These are phyloP conservation scores for Limnephilus auricula DNA, from an alignment of 2,888 invertebrate genomes.

Conservation along the genomic window DNA sequence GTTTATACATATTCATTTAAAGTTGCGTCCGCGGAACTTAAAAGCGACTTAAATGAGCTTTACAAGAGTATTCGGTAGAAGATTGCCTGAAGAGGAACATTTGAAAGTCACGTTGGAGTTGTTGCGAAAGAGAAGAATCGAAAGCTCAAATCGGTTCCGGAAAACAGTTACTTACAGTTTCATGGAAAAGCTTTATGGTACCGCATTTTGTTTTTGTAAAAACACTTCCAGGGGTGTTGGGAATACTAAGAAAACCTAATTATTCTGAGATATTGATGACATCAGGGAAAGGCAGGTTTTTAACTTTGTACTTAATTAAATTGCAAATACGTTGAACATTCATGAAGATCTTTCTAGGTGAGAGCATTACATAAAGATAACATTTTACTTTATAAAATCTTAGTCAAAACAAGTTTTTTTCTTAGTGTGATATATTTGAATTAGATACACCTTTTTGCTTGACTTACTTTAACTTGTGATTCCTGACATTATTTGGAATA, in stretches of 20 bases:
- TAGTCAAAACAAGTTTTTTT: background rate
- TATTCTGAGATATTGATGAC: background rate
- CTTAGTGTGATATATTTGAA: too few species aligned
- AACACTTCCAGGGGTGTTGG: background rate
- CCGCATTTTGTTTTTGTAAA: background rate
- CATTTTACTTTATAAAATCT: background rate
- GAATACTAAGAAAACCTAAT: background rate
- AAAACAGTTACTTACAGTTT: constrained; percentile 16
- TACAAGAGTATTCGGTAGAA: constrained; percentile 45
- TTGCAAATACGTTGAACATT: background rate
- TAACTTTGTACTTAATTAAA: background rate
- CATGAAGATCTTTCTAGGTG: background rate
- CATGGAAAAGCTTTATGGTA: constrained; percentile 1
- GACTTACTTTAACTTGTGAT: too few species aligned
- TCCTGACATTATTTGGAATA: too few species aligned
- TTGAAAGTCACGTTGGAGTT: background rate
- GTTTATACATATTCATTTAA: constrained; percentile 58
- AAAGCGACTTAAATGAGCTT: constrained; percentile 50
- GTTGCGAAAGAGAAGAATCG: background rate
- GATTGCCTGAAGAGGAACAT: background rate
- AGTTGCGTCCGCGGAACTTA: constrained; percentile 48
- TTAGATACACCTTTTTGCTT: too few species aligned
- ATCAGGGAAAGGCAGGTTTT: background rate
- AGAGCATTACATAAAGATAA: background rate
- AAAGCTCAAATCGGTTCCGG: background rate